Evolutionary conservation across 2,797 vertebrate genomes (phyloP), one percentile per base, ranked within the genome.

Genomic region (Molossus molossus): DNA sequence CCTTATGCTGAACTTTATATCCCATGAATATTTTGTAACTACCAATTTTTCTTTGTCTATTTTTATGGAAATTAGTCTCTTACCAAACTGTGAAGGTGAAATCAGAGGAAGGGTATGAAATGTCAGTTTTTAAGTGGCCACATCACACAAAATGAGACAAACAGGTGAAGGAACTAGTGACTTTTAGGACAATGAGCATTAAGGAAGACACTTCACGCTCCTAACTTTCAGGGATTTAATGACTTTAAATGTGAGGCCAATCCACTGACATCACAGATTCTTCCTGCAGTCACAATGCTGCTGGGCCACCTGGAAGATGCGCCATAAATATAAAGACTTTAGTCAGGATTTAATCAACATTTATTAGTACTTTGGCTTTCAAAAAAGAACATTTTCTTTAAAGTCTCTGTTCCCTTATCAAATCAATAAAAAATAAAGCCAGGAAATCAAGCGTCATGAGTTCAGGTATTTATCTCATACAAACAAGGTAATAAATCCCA

Each of bases 401-500:
- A 83, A 67, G 33, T 15, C 4, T 86, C 90, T 45, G 12, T 73
- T 82, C 17, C 53, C 37, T 90, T 94, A 57, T 57, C 72, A 92
- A 72, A 60, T 58, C 83, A 62, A 90, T 82, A 65, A 72, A 94
- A 96, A 95, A 55, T 50, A 90, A 79, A 96, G 40, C 55, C 81
- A 64, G 23, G 27, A 95, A 77, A 90, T 83, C 76, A 90, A 96
- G 60, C 73, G 3, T 77, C 79, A 96, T 97, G 96, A 97, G 73
- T 91, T 81, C 96, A 97, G 96, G 95, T 97, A 97, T 95, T 88
- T 95, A 86, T 81, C 33, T 33, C 73, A 40, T 58, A 72, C 23
- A 94, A 92, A 87, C 29, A 80, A 79, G 27, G 21, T 75, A 87
- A 86, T 76, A 82, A 90, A 95, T 55, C 83, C 81, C 53, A 69